These are phyloP conservation scores for Heliconius hermathena DNA, from an alignment of 1,140 invertebrate genomes.

Conservation along the genomic window DNA sequence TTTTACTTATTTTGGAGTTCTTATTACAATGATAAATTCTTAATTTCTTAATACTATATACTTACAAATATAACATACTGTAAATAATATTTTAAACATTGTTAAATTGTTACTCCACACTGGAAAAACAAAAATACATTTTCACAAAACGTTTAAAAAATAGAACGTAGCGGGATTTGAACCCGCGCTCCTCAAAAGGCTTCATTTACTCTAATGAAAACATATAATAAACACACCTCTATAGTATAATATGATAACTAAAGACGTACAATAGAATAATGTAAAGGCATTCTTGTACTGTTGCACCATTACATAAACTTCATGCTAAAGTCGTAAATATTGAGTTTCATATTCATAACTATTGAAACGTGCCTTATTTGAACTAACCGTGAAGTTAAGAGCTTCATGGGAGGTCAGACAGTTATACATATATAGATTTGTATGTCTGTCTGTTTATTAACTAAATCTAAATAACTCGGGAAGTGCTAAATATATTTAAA, in stretches of 20 bases:
- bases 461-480: not conserved
- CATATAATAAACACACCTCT: too few relatives aligned
- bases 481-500: not conserved
- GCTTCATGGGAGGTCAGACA: not conserved
- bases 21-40: too few relatives aligned
- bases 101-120: too few relatives aligned
- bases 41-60: too few relatives aligned
- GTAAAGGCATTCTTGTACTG: not conserved
- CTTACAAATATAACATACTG: too few relatives aligned
- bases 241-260: not conserved
- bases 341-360: constrained; percentile 2
- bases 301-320: constrained; percentile 4
- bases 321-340: not conserved
- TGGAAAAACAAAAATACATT: too few relatives aligned
- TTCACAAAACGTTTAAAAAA: too few relatives aligned
- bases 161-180: too few relatives aligned
- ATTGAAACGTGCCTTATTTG: constrained; percentile 6
- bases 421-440: not conserved
- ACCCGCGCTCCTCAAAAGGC: not conserved
- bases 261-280: not conserved
- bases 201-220: not conserved
- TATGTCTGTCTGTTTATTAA: not conserved
- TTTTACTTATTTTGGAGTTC: too few relatives aligned
- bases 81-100: too few relatives aligned
- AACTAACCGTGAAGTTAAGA: not conserved